Evolutionary conservation across 2,888 invertebrate species (phyloP).

Genomic region (Elmis aenea): DNA sequence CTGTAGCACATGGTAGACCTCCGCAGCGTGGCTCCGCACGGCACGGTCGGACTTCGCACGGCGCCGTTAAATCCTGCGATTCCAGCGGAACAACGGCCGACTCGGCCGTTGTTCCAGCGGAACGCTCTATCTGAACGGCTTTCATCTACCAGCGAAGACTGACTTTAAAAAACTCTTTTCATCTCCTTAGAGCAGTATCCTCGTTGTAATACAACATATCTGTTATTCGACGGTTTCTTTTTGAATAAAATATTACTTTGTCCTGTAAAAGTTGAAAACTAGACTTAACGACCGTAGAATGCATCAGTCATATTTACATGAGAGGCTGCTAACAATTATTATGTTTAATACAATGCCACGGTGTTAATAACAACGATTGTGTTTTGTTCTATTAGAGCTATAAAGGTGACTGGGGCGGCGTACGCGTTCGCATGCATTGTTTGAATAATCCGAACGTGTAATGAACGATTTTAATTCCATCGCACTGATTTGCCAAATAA

Average conservation of each 20-base stretch:
- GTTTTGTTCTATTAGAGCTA: no score
- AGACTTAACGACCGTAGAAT: constrained; percentile 15
- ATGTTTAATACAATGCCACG: constrained; percentile 11
- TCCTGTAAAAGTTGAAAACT: constrained; percentile 21
- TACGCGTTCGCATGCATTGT: no score
- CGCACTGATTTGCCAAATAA: no score
- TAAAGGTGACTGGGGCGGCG: no score
- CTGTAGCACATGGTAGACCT: constrained; percentile 28
- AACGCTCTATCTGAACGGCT: constrained; percentile 34
- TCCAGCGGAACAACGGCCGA: constrained; percentile 42
- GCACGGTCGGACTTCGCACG: constrained; percentile 24
- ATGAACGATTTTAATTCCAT: no score
- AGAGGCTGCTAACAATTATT: constrained; percentile 11
- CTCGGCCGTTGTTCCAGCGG: constrained; percentile 40
- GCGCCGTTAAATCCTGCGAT: constrained; percentile 21
- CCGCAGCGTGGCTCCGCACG: constrained; percentile 31
- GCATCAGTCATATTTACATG: constrained; percentile 15
- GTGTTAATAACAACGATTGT: constrained; percentile 13
- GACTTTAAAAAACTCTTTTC: constrained; percentile 44
- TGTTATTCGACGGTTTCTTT: constrained; percentile 42
- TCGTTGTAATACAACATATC: constrained; percentile 45
- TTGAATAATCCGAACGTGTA: no score
- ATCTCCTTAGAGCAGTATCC: constrained; percentile 37
- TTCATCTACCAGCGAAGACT: constrained; percentile 30
- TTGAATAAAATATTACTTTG: constrained; percentile 28